Base-by-base conservation (phyloP, 2,888 invertebrate species). In the Lithophane socia region DNA sequence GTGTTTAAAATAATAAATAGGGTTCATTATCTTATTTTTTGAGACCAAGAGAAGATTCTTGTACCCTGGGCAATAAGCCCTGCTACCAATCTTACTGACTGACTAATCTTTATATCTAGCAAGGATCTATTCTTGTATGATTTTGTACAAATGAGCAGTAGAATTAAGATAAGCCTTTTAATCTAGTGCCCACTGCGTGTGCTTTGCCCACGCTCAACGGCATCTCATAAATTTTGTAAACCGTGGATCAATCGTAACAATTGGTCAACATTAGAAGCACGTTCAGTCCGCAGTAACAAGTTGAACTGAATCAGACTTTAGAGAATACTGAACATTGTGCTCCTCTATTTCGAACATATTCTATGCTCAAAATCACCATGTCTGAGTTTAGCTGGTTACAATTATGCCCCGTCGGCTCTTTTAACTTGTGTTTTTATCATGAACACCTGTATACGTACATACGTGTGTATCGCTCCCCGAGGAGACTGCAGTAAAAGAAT, bases 401-500 rank as follows among this genome's bases (percentile, higher is more conserved):
- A 78, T 78, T 64, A 75, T 63, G 63, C 73, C 69, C 78, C 21
- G 63, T 81, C 52, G 77, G 44, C 70, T 77, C 67, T 80, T 77
- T 77, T 65, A 63, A 54, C 80, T 72, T 73, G 64, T 70, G 60
- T 78, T 84, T 83, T 84, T 84, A 75, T 78, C 77, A 84, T 81
- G 58, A 73, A 69, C 58, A 69, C 66, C 56, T 60, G 47, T 69
- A 68, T n/a, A 69, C 61, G 44, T 63, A 77, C 83, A 58, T 73
- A 75, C 66, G 24, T 78, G 73, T 73, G 56, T 75, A 73, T 78
- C 37, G 64, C 70, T 83, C 82, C 83, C 83, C 49, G 16, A n/a
- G 82, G 82, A 70, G 66, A 58, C 47, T 72, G 75, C 74, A 73
- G 75, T 76, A 86, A 83, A 86, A 80, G 80, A 86, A 84, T 84